Percentiles rank a stretch among this genome's conserved stretches.
Conservation (phyloP, 2,797 vertebrate genomes). For the Enteromius mattozi region DNA sequence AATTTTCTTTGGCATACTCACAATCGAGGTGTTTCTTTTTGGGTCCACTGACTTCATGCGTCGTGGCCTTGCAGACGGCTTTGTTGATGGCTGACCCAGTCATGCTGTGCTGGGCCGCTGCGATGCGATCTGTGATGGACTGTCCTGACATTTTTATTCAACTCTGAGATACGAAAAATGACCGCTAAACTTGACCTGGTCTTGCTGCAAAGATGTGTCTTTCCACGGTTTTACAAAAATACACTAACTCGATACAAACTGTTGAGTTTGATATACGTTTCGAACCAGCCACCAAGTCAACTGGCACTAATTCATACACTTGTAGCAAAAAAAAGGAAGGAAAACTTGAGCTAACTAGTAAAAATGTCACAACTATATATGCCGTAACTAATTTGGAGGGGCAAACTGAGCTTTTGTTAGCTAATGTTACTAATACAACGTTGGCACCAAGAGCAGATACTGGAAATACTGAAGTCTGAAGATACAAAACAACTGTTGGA, state of each 20-base stretch:
- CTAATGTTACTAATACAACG: constrained; percentile 76
- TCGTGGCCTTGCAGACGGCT: constrained; percentile 90
- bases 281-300: neutral
- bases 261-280: neutral
- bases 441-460: constrained; percentile 74
- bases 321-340: constrained; percentile 46
- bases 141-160: constrained; percentile 85
- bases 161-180: neutral
- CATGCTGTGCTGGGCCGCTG: constrained; percentile 94
- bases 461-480: constrained; percentile 69
- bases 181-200: constrained; percentile 23
- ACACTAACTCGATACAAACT: constrained; percentile 21
- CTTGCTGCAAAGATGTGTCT: constrained; percentile 4
- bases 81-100: constrained; percentile 91
- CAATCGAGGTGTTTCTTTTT: constrained; percentile 92
- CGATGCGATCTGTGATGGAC: constrained; percentile 91
- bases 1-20: constrained; percentile 76
- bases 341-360: constrained; percentile 59
- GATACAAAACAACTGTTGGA: constrained; percentile 67
- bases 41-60: constrained; percentile 88
- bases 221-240: constrained; percentile 19
- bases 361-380: constrained; percentile 49
- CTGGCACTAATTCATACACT: neutral
- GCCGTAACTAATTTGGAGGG: constrained; percentile 54
- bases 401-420: constrained; percentile 75